Evolutionary conservation across 2,888 invertebrate genomes (phyloP), one percentile per base, ranked within the genome.

Genomic region (Agrochola circellaris): DNA sequence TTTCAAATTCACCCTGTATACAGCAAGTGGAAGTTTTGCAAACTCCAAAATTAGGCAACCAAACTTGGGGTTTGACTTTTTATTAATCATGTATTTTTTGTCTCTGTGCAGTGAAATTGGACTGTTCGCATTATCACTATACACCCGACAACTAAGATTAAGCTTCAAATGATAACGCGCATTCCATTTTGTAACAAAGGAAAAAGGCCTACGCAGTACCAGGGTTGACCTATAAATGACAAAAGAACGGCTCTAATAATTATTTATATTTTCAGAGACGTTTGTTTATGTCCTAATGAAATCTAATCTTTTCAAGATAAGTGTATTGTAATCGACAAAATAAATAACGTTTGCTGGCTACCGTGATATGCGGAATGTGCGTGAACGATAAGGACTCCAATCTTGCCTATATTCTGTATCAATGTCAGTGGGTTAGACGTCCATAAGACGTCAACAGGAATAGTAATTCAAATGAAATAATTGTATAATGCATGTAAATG

Each of bases 341-440:
- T 65, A 86, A 77, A 78, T 70, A 69, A 78, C 38, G 26, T 70
- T 60, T 45, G 61, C 34, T 23, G 45, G 34, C 58, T 60, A 73
- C 20, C 64, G 30, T 54, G 56, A 72, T 75, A 72, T 20, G 38
- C 34, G 13, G 30, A 61, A 73, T 74, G 61, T 68, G 64, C 58
- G n/a, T 73, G 68, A 54, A 75, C 64, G 86, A 84, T 86, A 82
- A 86, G 51, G 48, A 13, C 54, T 71, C 60, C 75, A 67, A 79
- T 75, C n/a, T 83, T 78, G 81, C 73, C 30, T 70, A 73, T 70
- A 77, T 80, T 75, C 61, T 26, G 38, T 75, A 85, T 81, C 77
- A 88, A 85, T 87, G 77, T 79, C 85, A 84, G 77, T 82, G 34
- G 82, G 87, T 82, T 81, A 81, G 26, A 61, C 34, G 72, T n/a